Evolutionary conservation across 2,113 vertebrate genomes (phyloP).

Genomic region (Ceyx cyanopectus): DNA sequence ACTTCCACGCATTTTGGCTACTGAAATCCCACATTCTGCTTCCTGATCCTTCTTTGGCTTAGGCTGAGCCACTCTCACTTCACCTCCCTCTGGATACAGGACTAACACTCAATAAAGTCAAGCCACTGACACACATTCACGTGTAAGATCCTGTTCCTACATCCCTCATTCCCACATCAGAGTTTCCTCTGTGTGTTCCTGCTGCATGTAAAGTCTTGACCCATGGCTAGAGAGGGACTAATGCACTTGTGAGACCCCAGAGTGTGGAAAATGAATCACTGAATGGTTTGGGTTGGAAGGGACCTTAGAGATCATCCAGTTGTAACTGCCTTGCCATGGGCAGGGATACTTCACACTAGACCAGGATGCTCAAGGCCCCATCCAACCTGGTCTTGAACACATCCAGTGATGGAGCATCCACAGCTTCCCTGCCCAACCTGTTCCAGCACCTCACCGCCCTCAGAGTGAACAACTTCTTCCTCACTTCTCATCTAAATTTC

Average conservation of each 20-base stretch:
- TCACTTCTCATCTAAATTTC: not conserved
- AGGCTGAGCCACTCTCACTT: not conserved
- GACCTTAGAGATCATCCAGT: not conserved
- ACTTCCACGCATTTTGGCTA: not conserved
- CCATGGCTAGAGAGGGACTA: not conserved
- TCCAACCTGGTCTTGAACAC: not conserved
- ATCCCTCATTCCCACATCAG: not conserved
- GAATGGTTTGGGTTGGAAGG: not conserved
- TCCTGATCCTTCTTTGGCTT: not conserved
- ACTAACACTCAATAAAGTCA: not conserved
- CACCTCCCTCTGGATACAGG: not conserved
- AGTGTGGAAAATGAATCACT: not conserved
- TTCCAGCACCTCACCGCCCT: not conserved
- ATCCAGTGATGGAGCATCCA: not conserved
- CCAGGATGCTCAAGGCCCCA: not conserved
- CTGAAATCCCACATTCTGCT: not conserved
- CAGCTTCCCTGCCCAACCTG: not conserved
- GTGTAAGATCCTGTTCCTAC: not conserved
- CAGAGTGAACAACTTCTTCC: not conserved
- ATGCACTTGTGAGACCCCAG: not conserved
- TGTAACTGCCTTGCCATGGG: not conserved
- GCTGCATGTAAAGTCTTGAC: not conserved
- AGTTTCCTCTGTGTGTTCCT: not conserved
- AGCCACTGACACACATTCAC: accelerated
- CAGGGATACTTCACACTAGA: not conserved